Evolutionary conservation across 2,888 invertebrate genomes (phyloP), one percentile per base, ranked within the genome.

Genomic region (Stictocephala bisonia): DNA sequence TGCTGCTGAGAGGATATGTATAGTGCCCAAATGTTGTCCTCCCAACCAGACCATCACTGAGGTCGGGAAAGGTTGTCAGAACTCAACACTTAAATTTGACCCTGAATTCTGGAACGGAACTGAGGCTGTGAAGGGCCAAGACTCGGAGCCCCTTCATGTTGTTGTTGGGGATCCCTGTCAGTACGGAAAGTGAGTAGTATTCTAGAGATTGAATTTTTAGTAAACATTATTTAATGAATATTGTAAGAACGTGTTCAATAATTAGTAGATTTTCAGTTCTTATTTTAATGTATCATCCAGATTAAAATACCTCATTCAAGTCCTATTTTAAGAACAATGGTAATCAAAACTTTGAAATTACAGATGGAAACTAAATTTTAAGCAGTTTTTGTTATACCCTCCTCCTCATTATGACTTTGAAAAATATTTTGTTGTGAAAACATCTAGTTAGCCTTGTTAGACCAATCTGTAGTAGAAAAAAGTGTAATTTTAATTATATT

Each of bases 141-240:
- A 48, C 6, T 60, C 69, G 76, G 84, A 83, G 35, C 86, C 86
- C 0, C 86, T 87, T 72, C 86, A 88, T 75, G 87, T 88, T 0
- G 84, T 89, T 53, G 85, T 88, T 53, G 88, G 88, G 22, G 86
- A 86, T 79, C 88, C 88, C 53, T 89, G 89, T 81, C 80, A 79
- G 76, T 85, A 86, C 80, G 86, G 86, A 81, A 88, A 85, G 77
- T 77, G 72, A 60, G 40, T 60, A 53, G 15, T 13, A 27, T 56
- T 64, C n/a, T n/a, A n/a, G n/a, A n/a, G n/a, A n/a, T n/a, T n/a
- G n/a, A n/a, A n/a, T n/a, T n/a, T n/a, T n/a, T n/a, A n/a, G n/a
- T n/a, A n/a, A n/a, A n/a, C n/a, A n/a, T n/a, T n/a, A n/a, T n/a
- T n/a, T n/a, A n/a, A n/a, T n/a, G n/a, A n/a, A n/a, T n/a, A n/a